Evolutionary conservation across 2,888 invertebrate genomes (phyloP), one percentile per base, ranked within the genome.

Genomic region (Orchestes rusci): DNA sequence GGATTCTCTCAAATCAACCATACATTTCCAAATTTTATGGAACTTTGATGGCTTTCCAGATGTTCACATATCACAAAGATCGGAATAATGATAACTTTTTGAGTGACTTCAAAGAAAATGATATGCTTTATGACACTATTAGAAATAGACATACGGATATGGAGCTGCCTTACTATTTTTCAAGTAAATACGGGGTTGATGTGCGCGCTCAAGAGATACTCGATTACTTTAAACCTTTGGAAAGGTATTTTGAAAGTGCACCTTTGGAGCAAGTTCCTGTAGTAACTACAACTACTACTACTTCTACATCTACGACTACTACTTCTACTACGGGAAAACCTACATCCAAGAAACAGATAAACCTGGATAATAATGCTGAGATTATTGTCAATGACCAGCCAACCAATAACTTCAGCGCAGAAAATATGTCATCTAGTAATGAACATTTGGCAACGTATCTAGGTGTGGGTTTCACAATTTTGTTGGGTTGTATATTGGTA

Each of bases 11-110:
- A 30, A 77, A 77, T 60, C 72, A 71, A 56, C 77, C 77, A 31
- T 52, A 38, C 72, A 72, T 16, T 62, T 76, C 76, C 27, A 74
- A 76, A 68, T 76, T 75, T 53, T 66, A 76, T 65, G 77, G 75
- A 1, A 58, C 70, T 1, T 69, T 77, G 44, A 55, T 76, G 15
- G 76, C 76, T 55, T 77, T 77, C 55, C 76, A 77, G 65, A 65
- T 77, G 13, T 68, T 74, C 41, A 71, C 73, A 50, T 57, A 62
- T 39, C 60, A 63, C 39, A 39, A 43, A 34, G 47, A 33, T 4
- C 34, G 31, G 4, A 43, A 50, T 19, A 38, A 39, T 2, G 35
- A 44, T 34, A 20, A n/a, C n/a, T n/a, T n/a, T n/a, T n/a, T n/a
- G n/a, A n/a, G n/a, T n/a, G n/a, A n/a, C n/a, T n/a, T n/a, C n/a